Percentiles rank a stretch among this genome's conserved stretches.
Evolutionary conservation across 1,140 invertebrate genomes (phyloP).

Genomic region (Drosophila pandora): DNA sequence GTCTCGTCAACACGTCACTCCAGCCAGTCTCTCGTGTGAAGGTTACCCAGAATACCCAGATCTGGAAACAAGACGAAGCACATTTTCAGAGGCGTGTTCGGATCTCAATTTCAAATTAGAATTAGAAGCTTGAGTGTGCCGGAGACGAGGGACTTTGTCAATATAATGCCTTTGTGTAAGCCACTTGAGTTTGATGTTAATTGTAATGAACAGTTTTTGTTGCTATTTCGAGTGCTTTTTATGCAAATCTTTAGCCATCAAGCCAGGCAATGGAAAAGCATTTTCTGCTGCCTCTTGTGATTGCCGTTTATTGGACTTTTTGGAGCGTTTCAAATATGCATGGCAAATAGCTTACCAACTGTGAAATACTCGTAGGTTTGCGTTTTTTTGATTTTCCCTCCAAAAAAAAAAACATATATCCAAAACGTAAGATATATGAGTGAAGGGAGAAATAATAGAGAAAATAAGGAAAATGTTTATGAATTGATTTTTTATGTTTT

Average conservation of each 20-base stretch:
- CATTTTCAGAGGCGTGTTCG: constrained; percentile 53
- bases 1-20: constrained; percentile 56
- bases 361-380: constrained; percentile 38
- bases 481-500: not conserved
- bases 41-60: constrained; percentile 54
- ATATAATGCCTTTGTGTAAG: constrained; percentile 33
- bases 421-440: not conserved
- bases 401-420: not conserved
- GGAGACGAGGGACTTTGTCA: constrained; percentile 32
- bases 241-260: constrained; percentile 50
- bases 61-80: constrained; percentile 37
- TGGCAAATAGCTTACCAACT: constrained; percentile 56
- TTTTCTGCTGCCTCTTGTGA: constrained; percentile 63
- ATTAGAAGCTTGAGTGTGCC: not conserved
- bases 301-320: constrained; percentile 76
- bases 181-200: constrained; percentile 56
- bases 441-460: constrained; percentile 25
- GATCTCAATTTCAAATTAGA: constrained; percentile 48
- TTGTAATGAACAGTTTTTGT: constrained; percentile 44
- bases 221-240: constrained; percentile 5
- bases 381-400: constrained; percentile 29
- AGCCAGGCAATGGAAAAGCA: constrained; percentile 61
- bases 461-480: not conserved
- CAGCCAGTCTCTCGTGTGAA: constrained; percentile 43
- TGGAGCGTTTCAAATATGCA: constrained; percentile 79